These are phyloP conservation scores for rabbit (Oryctolagus cuniculus) DNA, from an alignment of 2,113 vertebrate genomes.

Conservation along the genomic window mOryCun1.1 NC_091442.1:109609501-109610000, in stretches of 20 bases:
- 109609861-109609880: slow-evolving; percentile 25
- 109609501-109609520: too few relatives aligned
- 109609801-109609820: background rate
- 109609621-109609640: too few relatives aligned
- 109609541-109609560: too few relatives aligned
- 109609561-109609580: too few relatives aligned
- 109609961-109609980: slow-evolving; percentile 48
- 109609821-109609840: background rate
- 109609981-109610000: background rate
- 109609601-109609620: too few relatives aligned
- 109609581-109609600: too few relatives aligned
- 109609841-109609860: background rate
- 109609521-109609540: too few relatives aligned
- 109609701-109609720: too few relatives aligned
- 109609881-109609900: background rate
- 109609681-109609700: too few relatives aligned
- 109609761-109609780: background rate
- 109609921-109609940: background rate
- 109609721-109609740: too few relatives aligned
- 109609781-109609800: background rate
- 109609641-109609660: too few relatives aligned
- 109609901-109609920: background rate
- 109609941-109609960: background rate
- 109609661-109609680: too few relatives aligned
- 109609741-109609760: background rate